Percentiles rank a stretch among this genome's conserved stretches.
Evolutionary conservation across 2,797 vertebrate genomes (phyloP).

Genomic region (Peromyscus nudipes): DNA sequence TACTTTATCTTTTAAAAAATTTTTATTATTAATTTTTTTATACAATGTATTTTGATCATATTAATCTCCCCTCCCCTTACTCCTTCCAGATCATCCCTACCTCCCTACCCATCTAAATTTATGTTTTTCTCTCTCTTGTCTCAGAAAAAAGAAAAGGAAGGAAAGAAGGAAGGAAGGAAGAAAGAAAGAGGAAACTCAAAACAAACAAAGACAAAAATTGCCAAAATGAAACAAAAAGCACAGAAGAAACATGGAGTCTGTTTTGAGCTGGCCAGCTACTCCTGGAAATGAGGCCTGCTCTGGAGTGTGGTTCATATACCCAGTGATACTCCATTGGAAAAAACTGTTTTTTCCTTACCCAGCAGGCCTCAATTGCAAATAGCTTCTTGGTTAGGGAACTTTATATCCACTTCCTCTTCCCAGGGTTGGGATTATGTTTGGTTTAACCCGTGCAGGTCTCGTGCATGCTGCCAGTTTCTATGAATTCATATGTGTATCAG

Average conservation of each 20-base stretch:
- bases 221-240: not conserved
- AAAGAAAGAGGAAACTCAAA: not conserved
- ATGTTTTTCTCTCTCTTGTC: not conserved
- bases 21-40: not conserved
- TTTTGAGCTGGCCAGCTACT: not conserved
- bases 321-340: not conserved
- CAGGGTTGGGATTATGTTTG: not conserved
- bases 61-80: too few relatives aligned
- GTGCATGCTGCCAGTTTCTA: not conserved
- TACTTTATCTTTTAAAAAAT: not conserved
- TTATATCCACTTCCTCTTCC: too few relatives aligned
- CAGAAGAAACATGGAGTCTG: not conserved
- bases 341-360: not conserved
- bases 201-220: not conserved
- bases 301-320: not conserved
- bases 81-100: not conserved
- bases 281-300: not conserved
- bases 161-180: not conserved
- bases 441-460: not conserved
- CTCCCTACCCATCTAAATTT: not conserved
- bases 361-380: not conserved
- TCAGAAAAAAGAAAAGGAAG: not conserved
- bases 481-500: not conserved
- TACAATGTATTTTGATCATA: not conserved
- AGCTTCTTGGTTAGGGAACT: not conserved